phyloP scores from a whole-genome alignment of 1,140 invertebrate species.

The Brachionus calyciflorus region DNA sequence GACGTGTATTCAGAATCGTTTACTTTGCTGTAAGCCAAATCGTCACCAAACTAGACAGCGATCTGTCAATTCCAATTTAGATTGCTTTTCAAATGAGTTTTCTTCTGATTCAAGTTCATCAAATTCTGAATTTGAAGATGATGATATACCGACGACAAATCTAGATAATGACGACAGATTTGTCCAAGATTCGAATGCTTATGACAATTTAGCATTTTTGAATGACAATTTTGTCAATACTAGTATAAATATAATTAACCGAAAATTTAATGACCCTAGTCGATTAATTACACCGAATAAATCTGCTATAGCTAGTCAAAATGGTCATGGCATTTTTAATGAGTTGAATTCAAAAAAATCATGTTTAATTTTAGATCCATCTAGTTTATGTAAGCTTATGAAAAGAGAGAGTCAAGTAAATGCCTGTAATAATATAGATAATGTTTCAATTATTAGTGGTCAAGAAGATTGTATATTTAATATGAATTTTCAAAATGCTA shows the following conservation, averaged over 20 bases:
- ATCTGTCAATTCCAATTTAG: neutral
- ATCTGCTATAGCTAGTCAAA: too few species aligned
- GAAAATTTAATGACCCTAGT: neutral
- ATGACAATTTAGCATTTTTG: slow-evolving; percentile 9
- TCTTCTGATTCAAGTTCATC: neutral
- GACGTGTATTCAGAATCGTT: slow-evolving; percentile 12
- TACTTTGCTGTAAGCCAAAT: slow-evolving; percentile 8
- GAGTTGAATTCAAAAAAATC: neutral
- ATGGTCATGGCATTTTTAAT: neutral
- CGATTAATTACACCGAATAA: neutral
- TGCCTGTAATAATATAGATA: neutral
- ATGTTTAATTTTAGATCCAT: neutral
- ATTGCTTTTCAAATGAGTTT: slow-evolving; percentile 29
- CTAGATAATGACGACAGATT: too few species aligned
- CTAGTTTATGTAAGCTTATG: neutral
- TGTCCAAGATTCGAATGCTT: neutral
- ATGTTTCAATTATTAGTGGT: neutral
- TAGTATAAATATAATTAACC: neutral
- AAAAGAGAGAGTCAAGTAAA: neutral
- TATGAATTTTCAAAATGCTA: neutral
- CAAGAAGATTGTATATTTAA: neutral
- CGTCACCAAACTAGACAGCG: neutral
- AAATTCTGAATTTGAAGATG: slow-evolving; percentile 1
- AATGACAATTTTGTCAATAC: neutral
- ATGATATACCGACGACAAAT: neutral